Base-by-base conservation (phyloP, 2,113 vertebrate genomes). In the Poeciliopsis retropinna region DNA sequence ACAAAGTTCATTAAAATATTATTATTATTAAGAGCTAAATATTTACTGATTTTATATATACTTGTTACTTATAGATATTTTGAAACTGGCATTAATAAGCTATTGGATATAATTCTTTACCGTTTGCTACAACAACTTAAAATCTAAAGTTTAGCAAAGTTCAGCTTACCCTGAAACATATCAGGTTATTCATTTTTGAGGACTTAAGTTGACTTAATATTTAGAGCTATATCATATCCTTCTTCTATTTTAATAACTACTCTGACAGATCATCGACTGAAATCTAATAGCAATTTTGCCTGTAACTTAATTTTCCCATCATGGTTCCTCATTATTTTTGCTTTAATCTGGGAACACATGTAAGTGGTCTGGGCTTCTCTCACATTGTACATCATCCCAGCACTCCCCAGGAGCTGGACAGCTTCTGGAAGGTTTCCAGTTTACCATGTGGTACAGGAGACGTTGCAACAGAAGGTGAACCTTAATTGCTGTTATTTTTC, bases 381-480 rank as follows among this genome's bases (percentile, higher is more conserved):
- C 79, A 70, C 65, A 76, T 65, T 28, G 80, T 60, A 19, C 70
- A 78, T 81, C 62, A 86, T 84, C 90, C 75, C 83, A 87, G 75
- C 37, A 66, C 80, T 85, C 72, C 64, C 72, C 60, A 28, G 60
- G 82, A 91, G 83, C 79, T 54, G 25, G 51, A 70, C 63, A 64
- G 78, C 60, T 83, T 85, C 72, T 89, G 78, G 70, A 28, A 64
- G 3, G 63, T 41, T 68, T 83, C 87, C 77, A 77, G 74, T 79
- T 73, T 73, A 72, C 85, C 85, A 87, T 87, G 83, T 79, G 87
- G 78, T 34, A 51, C 67, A 78, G 64, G 2, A 31, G 78, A 39
- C 82, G 75, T 70, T 10, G 32, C 80, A 86, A 77, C 88, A 89
- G 87, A 90, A 88, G 83, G 84, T 87, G 81, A 85, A 79, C 57